A percentile compares a stretch with the other conserved stretches of the same genome.
Conservation (phyloP, 2,113 vertebrate genomes). For the Oreochromis aureus region DNA sequence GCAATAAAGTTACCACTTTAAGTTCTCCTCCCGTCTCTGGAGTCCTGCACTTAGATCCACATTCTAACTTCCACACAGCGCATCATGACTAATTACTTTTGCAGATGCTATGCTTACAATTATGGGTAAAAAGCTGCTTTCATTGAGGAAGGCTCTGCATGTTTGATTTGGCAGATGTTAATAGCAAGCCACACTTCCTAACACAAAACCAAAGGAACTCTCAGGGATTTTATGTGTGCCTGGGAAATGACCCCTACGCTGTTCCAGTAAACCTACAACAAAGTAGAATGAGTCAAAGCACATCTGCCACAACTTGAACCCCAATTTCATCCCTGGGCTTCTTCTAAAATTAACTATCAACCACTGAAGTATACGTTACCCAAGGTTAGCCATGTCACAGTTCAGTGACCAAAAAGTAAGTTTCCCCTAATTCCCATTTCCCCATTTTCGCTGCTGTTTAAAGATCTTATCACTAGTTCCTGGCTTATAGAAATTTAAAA, state of each 20-base stretch:
- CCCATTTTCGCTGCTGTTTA: neutral
- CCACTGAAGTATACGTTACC: neutral
- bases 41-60: no score
- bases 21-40: no score
- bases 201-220: neutral
- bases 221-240: neutral
- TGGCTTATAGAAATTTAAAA: neutral
- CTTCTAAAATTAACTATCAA: neutral
- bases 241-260: neutral
- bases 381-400: neutral
- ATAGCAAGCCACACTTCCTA: neutral
- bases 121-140: neutral
- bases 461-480: neutral
- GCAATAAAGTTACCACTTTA: no score
- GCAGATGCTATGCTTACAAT: neutral
- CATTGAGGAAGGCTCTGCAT: neutral
- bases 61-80: no score
- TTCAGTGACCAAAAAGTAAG: neutral
- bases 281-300: neutral
- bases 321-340: neutral
- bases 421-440: neutral
- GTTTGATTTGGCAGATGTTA: neutral
- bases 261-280: neutral
- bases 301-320: neutral
- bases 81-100: neutral